These are phyloP conservation scores for Eutolmus rufibarbis DNA, from an alignment of 2,888 invertebrate species.

Conservation along the genomic window DNA sequence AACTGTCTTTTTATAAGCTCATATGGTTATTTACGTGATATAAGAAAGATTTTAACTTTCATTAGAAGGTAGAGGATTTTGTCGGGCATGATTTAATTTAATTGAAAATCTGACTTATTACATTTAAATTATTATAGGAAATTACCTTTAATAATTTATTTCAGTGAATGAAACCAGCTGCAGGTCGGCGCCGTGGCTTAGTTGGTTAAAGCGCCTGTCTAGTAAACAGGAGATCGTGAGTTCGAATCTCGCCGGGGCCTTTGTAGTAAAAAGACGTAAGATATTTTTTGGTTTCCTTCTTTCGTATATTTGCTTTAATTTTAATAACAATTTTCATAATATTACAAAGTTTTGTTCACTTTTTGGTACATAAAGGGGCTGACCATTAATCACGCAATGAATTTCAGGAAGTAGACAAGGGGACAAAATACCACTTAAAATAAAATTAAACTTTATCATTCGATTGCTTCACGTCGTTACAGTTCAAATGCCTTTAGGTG, in stretches of 20 bases:
- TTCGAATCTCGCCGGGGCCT: conserved; percentile 46
- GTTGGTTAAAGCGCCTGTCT: conserved; percentile 47
- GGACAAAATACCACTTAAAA: not conserved
- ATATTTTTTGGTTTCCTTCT: not conserved
- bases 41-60: too few relatives aligned
- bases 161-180: not conserved
- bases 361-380: not conserved
- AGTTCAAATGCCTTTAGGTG: not conserved
- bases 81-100: not conserved
- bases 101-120: not conserved
- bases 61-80: too few relatives aligned
- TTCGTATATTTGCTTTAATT: not conserved
- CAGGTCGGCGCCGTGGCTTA: conserved; percentile 43
- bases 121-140: too few relatives aligned
- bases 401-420: not conserved
- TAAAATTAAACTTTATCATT: not conserved
- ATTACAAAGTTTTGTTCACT: not conserved
- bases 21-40: too few relatives aligned
- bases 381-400: not conserved
- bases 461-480: not conserved
- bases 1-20: too few relatives aligned
- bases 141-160: not conserved
- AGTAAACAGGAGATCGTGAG: conserved; percentile 46
- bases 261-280: conserved; percentile 43
- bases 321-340: not conserved